Base-by-base conservation (phyloP, 1,140 invertebrate genomes). In the Apis florea region DNA sequence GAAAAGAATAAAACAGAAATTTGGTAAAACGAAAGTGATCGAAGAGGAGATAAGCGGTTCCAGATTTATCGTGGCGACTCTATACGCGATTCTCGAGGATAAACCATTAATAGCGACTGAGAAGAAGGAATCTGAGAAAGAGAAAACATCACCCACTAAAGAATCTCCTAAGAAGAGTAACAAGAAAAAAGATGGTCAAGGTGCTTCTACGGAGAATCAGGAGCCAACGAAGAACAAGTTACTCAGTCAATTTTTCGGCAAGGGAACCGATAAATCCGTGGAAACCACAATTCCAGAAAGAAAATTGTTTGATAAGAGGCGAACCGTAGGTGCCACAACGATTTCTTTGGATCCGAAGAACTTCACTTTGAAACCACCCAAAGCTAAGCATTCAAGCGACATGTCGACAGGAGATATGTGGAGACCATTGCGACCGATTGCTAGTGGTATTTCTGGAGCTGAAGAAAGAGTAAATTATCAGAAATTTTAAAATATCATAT, bases 351-450 rank as follows among this genome's bases (percentile, higher is more conserved):
- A 97, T 83, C 92, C 94, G 8, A 96, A 95, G 85, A 94, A 96
- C 74, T 97, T 97, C 82, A 95, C 94, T 26, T 95, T 95, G 64
- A 96, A 96, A 91, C 91, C 95, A 64, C 93, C 94, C 64, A 95
- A 95, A 83, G 64, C 92, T 10, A 94, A 93, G 72, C 91, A 94
- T 79, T 24, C 90, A 86, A 94, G 94, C 58, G 93, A 95, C 63
- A 95, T 95, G 69, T 95, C 95, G 8, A 96, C 96, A n/a, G 96
- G 96, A 15, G 96, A 97, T 90, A 94, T 96, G 87, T 97, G 96
- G 96, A 94, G 96, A 87, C 95, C 95, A 24, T 94, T 97, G 63
- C 96, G 96, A 92, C 95, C 96, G 63, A 96, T 97, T 61, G 94
- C 95, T 6, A 96, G 95, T 87, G 95, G 95, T 26, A 93, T 96